Base-by-base conservation (phyloP, 2,113 vertebrate species). In the Festucalex cinctus region DNA sequence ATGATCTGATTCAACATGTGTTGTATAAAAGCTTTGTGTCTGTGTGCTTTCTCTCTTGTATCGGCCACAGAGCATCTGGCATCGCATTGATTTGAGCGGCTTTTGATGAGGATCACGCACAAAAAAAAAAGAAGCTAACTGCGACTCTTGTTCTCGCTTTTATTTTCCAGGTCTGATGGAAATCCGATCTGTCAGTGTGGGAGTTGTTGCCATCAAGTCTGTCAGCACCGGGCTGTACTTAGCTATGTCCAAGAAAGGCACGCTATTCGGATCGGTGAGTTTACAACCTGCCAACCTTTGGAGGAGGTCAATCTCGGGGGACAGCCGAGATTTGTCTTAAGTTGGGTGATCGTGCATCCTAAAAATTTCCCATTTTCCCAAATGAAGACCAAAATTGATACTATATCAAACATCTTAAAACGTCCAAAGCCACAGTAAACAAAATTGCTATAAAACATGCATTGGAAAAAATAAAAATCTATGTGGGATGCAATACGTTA, bases 221-320 rank as follows among this genome's bases (percentile, higher is more conserved):
- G 92, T 95, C 88, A 92, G 94, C 91, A 95, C 91, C 0, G 94
- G 95, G 78, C 92, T 97, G 91, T 98, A 95, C 76, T 89, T 97
- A 89, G 96, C 96, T 72, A 97, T 98, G 95, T 94, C 94, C 90
- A 93, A 92, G 89, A 91, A 74, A 83, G 96, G 96, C 82, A 93
- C 86, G 17, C 93, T 96, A 83, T 97, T 96, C 22, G 94, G 95
- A 85, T 96, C 95, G 93, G 96, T 96, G 93, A 88, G 93, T 93
- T 77, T 65, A 66, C 80, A 87, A 84, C 75, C 73, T 75, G 69
- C 41, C 59, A 72, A 78, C 77, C 26, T 32, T 57, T 32, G 16
- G 24, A 32, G 26, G 6, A 57, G 2, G 14, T 57, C 28, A 57
- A 32, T 57, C 54, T 32, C 26, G 16, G 54, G 28, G 8, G 51